A percentile compares a stretch with the other conserved stretches of the same genome.
These are phyloP conservation scores for Chelonia mydas DNA, from an alignment of 2,797 vertebrate genomes.

Conservation along the genomic window DNA sequence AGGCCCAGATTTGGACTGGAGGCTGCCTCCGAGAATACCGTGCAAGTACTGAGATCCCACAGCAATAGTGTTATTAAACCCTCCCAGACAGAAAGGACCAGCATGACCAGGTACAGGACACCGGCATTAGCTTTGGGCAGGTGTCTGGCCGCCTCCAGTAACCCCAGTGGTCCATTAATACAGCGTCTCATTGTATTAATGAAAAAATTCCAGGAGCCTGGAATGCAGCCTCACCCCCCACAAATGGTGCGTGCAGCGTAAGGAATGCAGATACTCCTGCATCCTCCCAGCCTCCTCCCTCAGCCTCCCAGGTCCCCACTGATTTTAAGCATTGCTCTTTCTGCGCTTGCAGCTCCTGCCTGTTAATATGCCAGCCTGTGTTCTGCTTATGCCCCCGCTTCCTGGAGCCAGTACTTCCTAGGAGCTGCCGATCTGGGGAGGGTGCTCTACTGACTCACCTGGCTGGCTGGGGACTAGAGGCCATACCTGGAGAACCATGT, in stretches of 20 bases:
- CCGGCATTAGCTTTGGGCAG: not conserved
- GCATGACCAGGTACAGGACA: not conserved
- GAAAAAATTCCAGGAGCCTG: no score
- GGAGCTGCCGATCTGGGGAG: not conserved
- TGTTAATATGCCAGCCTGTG: not conserved
- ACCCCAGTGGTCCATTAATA: not conserved
- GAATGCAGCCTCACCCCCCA: no score
- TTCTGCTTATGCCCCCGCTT: not conserved
- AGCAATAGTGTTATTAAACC: not conserved
- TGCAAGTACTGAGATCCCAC: not conserved
- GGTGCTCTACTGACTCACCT: not conserved
- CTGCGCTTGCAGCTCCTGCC: no score
- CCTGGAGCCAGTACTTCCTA: not conserved
- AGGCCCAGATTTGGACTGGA: not conserved
- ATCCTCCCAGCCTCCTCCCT: not conserved
- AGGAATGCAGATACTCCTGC: not conserved
- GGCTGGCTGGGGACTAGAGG: not conserved
- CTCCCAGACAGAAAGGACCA: not conserved
- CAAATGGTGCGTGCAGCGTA: not conserved
- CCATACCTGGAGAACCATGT: not conserved
- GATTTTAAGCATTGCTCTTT: not conserved
- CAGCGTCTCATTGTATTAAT: not conserved
- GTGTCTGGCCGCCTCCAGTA: not conserved
- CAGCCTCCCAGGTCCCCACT: not conserved
- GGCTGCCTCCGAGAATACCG: not conserved